Evolutionary conservation across 2,113 vertebrate genomes (phyloP).

Genomic region (Baryphthengus martii): DNA sequence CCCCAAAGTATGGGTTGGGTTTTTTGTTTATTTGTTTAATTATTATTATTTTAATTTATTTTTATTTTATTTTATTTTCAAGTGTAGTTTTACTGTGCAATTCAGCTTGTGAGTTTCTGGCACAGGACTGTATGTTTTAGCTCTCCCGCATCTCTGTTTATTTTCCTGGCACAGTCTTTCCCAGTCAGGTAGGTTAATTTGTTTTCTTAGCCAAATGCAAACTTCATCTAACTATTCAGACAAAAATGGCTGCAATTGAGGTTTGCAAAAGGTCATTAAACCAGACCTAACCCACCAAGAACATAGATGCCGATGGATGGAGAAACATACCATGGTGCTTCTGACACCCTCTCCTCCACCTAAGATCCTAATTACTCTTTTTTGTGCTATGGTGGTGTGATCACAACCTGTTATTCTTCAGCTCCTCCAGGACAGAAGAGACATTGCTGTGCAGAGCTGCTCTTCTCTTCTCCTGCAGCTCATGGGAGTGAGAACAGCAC

Average conservation of each 20-base stretch:
- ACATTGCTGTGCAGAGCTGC: background rate
- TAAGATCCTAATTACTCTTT: background rate
- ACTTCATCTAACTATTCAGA: background rate
- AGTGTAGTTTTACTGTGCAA: background rate
- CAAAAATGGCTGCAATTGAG: background rate
- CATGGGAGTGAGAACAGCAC: background rate
- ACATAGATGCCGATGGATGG: background rate
- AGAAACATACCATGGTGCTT: background rate
- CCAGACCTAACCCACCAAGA: background rate
- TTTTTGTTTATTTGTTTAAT: background rate
- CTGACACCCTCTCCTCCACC: background rate
- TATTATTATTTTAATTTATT: background rate
- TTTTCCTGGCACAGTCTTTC: background rate
- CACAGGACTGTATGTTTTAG: background rate
- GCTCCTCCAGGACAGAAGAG: background rate
- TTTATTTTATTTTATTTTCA: background rate
- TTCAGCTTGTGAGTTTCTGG: background rate
- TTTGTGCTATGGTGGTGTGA: background rate
- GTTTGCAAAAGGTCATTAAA: background rate
- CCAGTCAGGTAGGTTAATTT: background rate
- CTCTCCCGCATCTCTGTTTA: background rate
- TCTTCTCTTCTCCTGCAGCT: fast-evolving
- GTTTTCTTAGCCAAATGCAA: background rate
- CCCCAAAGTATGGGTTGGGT: fast-evolving
- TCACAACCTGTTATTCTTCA: background rate